Percentiles rank a stretch among this genome's conserved stretches.
Conservation (phyloP, 2,888 invertebrate species). For the Dilophus febrilis region DNA sequence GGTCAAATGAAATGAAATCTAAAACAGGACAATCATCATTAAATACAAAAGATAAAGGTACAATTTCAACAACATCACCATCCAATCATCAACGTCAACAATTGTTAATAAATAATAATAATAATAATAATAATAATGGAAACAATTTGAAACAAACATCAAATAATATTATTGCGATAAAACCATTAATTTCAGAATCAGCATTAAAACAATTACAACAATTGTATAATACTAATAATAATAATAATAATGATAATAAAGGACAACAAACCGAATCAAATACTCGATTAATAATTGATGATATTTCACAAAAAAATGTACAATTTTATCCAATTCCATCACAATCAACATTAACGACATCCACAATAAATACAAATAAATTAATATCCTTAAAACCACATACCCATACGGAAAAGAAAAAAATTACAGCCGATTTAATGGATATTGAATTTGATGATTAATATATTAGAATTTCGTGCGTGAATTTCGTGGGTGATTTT, state of each 20-base stretch:
- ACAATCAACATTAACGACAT: too few relatives aligned
- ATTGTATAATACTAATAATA: constrained; percentile 16
- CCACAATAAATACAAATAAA: too few relatives aligned
- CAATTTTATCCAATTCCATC: too few relatives aligned
- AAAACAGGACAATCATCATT: constrained; percentile 16
- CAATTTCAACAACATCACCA: neutral
- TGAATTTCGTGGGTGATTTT: too few relatives aligned
- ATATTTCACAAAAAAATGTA: neutral
- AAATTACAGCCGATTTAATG: constrained; percentile 40
- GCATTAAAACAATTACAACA: constrained; percentile 24
- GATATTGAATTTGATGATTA: constrained; percentile 27
- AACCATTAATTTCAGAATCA: constrained; percentile 29
- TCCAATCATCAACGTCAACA: constrained; percentile 20
- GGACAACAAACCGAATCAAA: neutral
- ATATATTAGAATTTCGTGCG: too few relatives aligned
- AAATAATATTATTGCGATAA: constrained; percentile 26
- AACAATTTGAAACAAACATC: constrained; percentile 30
- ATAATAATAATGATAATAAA: neutral
- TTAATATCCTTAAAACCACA: too few relatives aligned
- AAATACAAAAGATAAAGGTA: too few relatives aligned
- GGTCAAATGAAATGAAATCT: constrained; percentile 38
- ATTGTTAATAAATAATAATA: constrained; percentile 19
- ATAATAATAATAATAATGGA: constrained; percentile 17
- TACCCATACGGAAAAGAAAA: constrained; percentile 30
- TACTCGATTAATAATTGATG: neutral